Conservation (phyloP, 2,888 invertebrate genomes). For the Allolobophora icterica region DNA sequence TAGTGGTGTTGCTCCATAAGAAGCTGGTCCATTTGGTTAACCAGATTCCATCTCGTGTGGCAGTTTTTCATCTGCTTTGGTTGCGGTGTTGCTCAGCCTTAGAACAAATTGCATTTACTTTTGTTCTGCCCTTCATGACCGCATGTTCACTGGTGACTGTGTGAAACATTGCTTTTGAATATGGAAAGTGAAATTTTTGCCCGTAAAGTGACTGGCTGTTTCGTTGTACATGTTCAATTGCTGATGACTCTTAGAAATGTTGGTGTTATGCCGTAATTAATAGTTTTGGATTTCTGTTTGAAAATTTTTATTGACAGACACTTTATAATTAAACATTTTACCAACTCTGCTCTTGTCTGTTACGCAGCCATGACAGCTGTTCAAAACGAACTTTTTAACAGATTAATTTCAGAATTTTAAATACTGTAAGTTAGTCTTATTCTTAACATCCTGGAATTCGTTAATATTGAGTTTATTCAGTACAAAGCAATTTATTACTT, state of each 20-base stretch:
- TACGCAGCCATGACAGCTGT: not conserved
- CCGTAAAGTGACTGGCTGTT: not conserved
- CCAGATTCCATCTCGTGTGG: not conserved
- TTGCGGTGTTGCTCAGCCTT: not conserved
- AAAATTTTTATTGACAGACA: not conserved
- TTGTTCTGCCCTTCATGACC: slow-evolving; percentile 1
- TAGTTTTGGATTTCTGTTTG: not conserved
- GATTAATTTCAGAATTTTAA: not conserved
- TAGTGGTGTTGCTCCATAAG: not conserved
- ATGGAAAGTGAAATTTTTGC: not conserved
- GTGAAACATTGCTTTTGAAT: not conserved
- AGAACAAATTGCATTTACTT: not conserved
- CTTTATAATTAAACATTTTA: slow-evolving; percentile 11
- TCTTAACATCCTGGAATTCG: not conserved
- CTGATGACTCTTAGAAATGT: not conserved
- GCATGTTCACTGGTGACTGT: not conserved
- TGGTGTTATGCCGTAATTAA: not conserved
- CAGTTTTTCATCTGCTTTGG: not conserved
- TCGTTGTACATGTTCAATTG: not conserved
- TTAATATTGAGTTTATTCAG: not conserved
- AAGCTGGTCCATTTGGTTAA: not conserved
- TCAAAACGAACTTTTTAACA: not conserved
- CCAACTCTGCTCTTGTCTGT: not conserved
- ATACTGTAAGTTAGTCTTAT: not conserved
- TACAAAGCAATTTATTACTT: not conserved